Base-by-base conservation (phyloP, 2,113 vertebrate species). In the Pterophyllum scalare region DNA sequence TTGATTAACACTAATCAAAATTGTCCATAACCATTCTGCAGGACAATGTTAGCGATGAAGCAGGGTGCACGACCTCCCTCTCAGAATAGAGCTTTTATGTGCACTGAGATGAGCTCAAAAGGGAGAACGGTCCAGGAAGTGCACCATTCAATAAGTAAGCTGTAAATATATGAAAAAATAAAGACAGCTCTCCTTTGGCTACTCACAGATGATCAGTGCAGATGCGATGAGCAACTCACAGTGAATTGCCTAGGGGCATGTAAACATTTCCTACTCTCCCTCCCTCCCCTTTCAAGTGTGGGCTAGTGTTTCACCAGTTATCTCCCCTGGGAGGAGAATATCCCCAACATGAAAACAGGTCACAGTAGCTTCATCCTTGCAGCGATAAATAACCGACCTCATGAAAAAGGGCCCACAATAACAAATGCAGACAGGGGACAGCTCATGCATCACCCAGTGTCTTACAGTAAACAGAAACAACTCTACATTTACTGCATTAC, bases 331-430 rank as follows among this genome's bases (percentile, higher is more conserved):
- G 80, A 86, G 61, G 65, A 84, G 62, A 79, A 90, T 61, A 90
- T 82, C 58, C 77, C 90, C 59, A 61, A 85, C 87, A 84, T 84
- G 77, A 87, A 90, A 90, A 75, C 65, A 76, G 88, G 82, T 81
- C 80, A 75, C 54, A 75, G 79, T 57, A 59, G 52, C 80, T 57
- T 77, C 77, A 80, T 82, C 83, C 59, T 78, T 67, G 77, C 79
- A 85, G 61, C 10, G 13, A 89, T 77, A 81, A 90, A 92, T 82
- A 77, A 59, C 72, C 54, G 61, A 67, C 38, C 75, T 67, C 64
- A 19, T 46, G 56, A 70, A 40, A 54, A 59, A 33, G n/a, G 76
- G 59, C 31, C 56, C 20, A 72, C 78, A 54, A 81, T 70, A 85
- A 87, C 28, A 80, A 82, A 88, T 24, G 46, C 75, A 81, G 46